Base-by-base conservation (phyloP, 2,888 invertebrate species). In the Agrilus biguttatus region DNA sequence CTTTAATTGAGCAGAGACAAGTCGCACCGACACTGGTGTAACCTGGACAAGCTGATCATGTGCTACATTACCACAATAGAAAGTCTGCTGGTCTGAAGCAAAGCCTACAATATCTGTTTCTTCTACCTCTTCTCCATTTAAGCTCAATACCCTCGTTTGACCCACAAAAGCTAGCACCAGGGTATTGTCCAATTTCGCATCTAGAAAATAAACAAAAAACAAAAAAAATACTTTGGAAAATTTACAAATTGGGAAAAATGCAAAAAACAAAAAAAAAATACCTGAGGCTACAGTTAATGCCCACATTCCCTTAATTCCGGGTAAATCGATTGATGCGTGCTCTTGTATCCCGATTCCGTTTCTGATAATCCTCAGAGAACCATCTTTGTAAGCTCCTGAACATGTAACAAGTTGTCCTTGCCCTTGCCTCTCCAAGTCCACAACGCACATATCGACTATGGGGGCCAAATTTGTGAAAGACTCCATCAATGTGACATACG, bases 281-380 rank as follows among this genome's bases (percentile, higher is more conserved):
- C 73, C 74, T 38, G 74, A 74, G 36, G 78, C 77, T 8, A 86
- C 74, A 58, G 80, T 79, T n/a, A 97, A 70, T 0, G 95, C 88
- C 96, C 96, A 96, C 79, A 97, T 91, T 48, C 95, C 96, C 70
- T 96, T 96, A 50, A 97, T 95, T 41, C 95, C 95, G 5, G 90
- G 85, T 53, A 97, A 71, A 70, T 98, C 98, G 50, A 98, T 96
- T 39, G 88, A 90, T 0, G 97, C 97, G 62, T 93, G 90, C 65
- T 97, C 97, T 53, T 96, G 93, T 47, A 97, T 96, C 3, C 98
- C 98, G 58, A 98, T 98, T 4, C 98, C 98, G 67, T 97, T 98
- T 51, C 97, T 77, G 50, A 99, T 97, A 47, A 98, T 92, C 42
- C 97, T 76, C 33, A 99, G 69, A 0, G 96, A 95, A 1, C 98